Evolutionary conservation across 2,797 vertebrate genomes (phyloP).

Genomic region (Pristis pectinata): DNA sequence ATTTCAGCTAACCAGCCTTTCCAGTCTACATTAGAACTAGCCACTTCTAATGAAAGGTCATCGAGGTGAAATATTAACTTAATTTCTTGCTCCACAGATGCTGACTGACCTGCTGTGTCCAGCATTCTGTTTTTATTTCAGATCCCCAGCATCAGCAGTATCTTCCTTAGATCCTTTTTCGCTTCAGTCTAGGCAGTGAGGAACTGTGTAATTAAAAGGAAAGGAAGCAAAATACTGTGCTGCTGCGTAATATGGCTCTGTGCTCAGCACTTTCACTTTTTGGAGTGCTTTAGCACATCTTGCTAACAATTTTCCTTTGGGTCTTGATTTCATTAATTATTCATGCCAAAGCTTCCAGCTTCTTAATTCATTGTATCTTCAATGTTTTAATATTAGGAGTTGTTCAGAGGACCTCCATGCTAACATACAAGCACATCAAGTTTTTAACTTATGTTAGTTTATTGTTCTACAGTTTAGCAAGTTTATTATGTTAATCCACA

Average conservation of each 20-base stretch:
- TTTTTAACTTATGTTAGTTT: too few species aligned
- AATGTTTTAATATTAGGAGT: background rate
- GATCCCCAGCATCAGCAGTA: too few species aligned
- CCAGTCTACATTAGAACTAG: too few species aligned
- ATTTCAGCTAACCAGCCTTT: too few species aligned
- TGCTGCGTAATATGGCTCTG: background rate
- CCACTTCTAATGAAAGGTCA: too few species aligned
- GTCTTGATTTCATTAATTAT: constrained; percentile 14
- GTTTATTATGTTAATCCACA: too few species aligned
- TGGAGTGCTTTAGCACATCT: background rate
- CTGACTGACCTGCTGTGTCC: too few species aligned
- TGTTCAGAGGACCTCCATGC: background rate
- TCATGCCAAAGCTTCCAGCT: background rate
- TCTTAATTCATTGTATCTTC: background rate
- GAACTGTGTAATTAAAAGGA: background rate
- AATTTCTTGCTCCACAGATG: too few species aligned
- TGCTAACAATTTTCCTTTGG: background rate
- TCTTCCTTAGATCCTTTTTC: background rate
- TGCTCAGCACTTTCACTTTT: background rate
- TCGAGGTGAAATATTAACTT: too few species aligned
- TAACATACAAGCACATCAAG: background rate
- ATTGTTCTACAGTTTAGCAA: too few species aligned
- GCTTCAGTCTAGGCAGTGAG: background rate
- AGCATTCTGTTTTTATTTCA: too few species aligned
- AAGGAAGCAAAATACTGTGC: background rate